Conservation (phyloP, 2,888 invertebrate genomes). For the Margaritifera margaritifera region DNA sequence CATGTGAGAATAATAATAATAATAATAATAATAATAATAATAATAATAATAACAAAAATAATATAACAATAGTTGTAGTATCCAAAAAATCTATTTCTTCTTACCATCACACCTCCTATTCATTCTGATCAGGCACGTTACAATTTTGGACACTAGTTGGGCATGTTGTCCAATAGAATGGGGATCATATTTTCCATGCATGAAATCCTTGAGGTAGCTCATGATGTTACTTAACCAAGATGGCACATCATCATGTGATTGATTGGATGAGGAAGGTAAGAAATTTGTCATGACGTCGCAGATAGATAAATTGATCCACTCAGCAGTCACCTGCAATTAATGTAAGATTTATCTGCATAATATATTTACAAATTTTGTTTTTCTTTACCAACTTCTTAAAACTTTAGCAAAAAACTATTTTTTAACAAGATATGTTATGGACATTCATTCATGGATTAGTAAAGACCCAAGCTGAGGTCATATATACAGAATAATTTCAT, state of each 20-base stretch:
- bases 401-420: no score
- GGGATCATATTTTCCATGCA: constrained; percentile 16
- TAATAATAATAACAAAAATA: neutral
- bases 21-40: no score
- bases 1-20: no score
- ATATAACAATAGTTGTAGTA: neutral
- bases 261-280: constrained; percentile 13
- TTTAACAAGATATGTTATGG: no score
- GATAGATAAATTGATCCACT: constrained; percentile 53
- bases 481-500: no score
- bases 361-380: neutral
- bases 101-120: constrained; percentile 12
- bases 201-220: constrained; percentile 19
- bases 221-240: constrained; percentile 24
- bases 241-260: neutral
- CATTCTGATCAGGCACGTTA: constrained; percentile 9
- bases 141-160: constrained; percentile 23
- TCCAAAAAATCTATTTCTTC: neutral
- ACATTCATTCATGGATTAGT: no score
- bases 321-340: constrained; percentile 38
- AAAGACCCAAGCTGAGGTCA: no score
- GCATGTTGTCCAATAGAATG: constrained; percentile 18
- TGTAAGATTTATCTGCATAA: constrained; percentile 12
- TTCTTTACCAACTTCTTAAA: no score
- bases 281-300: constrained; percentile 63